These are phyloP conservation scores for Scaptomyza parva DNA, from an alignment of 2,888 invertebrate genomes.

Conservation along the genomic window DNA sequence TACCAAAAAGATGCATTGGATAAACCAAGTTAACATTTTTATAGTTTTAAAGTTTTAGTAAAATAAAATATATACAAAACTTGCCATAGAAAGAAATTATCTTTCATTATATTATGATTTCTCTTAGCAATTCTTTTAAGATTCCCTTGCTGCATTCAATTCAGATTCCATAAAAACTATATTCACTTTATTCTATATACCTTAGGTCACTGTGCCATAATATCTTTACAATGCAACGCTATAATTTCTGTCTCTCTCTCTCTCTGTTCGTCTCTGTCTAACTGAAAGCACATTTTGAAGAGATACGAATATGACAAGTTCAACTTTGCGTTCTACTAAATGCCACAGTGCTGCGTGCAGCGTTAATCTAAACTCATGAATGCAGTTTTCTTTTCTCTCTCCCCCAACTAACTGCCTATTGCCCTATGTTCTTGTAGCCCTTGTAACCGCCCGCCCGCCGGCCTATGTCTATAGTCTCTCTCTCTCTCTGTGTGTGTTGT, in stretches of 20 bases:
- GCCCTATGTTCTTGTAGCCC: too few species aligned
- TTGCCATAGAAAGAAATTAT: too few species aligned
- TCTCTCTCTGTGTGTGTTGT: conserved; percentile 14
- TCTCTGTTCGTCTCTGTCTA: conserved; percentile 5
- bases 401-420: background rate
- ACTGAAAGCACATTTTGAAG: conserved; percentile 69
- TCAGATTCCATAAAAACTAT: too few species aligned
- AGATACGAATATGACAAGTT: conserved; percentile 79
- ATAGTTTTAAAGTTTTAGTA: too few species aligned
- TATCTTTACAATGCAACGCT: conserved; percentile 24
- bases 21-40: too few species aligned
- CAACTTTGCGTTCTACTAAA: conserved; percentile 71
- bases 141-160: too few species aligned
- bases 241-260: conserved; percentile 25
- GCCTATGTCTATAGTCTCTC: background rate
- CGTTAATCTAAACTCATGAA: conserved; percentile 55
- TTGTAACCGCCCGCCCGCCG: background rate
- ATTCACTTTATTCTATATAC: background rate
- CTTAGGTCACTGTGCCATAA: conserved; percentile 41
- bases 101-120: too few species aligned
- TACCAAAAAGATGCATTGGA: too few species aligned
- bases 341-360: conserved; percentile 61
- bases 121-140: too few species aligned
- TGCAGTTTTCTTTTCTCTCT: conserved; percentile 36
- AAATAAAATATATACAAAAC: too few species aligned